These are phyloP conservation scores for Malachius bipustulatus DNA, from an alignment of 2,888 invertebrate genomes.

Conservation along the genomic window DNA sequence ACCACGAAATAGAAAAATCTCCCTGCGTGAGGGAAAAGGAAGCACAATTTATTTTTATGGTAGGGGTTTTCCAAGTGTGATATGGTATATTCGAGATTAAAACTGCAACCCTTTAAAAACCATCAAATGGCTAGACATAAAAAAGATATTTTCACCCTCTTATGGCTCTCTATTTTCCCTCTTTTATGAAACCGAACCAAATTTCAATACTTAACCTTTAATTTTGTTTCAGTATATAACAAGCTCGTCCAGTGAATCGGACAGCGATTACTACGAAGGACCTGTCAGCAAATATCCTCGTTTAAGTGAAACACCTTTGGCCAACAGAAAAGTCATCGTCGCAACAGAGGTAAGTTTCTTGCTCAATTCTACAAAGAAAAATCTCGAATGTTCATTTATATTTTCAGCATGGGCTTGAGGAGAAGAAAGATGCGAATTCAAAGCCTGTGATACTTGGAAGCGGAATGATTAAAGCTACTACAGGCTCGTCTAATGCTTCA, in stretches of 20 bases:
- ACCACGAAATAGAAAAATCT: too few species aligned
- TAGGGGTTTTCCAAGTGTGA: too few species aligned
- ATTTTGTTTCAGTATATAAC: conserved; percentile 44
- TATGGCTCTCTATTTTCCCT: too few species aligned
- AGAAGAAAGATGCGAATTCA: neutral
- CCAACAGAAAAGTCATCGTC: conserved; percentile 11
- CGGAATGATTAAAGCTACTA: conserved; percentile 9
- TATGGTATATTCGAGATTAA: too few species aligned
- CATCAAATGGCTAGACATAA: too few species aligned
- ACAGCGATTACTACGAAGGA: conserved; percentile 60
- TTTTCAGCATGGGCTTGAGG: neutral
- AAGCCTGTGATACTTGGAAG: neutral
- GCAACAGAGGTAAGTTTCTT: conserved; percentile 9
- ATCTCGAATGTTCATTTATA: neutral
- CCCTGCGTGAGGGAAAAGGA: too few species aligned
- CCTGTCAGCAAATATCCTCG: conserved; percentile 65
- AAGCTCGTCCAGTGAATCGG: conserved; percentile 38
- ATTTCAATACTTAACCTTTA: too few species aligned
- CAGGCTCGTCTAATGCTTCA: conserved; percentile 6
- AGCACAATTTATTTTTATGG: too few species aligned
- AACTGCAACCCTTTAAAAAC: too few species aligned
- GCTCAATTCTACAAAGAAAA: conserved; percentile 2
- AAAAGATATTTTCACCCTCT: too few species aligned
- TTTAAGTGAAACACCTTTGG: conserved; percentile 38
- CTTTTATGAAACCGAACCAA: too few species aligned